Base-by-base conservation (phyloP, 2,888 invertebrate species). In the Zonitis immaculata region DNA sequence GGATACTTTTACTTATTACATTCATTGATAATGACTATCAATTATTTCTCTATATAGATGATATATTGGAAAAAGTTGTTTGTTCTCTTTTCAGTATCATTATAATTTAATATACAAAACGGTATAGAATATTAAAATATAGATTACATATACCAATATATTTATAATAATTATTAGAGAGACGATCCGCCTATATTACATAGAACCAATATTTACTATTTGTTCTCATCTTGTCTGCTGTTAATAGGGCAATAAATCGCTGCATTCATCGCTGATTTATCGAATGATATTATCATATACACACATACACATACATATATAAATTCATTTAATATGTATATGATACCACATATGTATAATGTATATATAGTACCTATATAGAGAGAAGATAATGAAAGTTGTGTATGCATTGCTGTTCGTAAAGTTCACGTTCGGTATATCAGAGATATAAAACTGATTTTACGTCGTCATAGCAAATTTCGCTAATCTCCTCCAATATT, bases 231-330 rank as follows among this genome's bases (percentile, higher is more conserved):
- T 72, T 71, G 67, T 66, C 67, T 64, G 62, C 61, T 60, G 68
- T 65, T 71, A 73, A 72, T 73, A 68, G 71, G 69, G 69, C 68
- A 71, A 72, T 73, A 72, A 72, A 72, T 73, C 69, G 66, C 65
- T 54, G 62, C 64, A 68, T 70, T 71, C 69, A 69, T 68, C 66
- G 67, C 62, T 71, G 72, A 72, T 72, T 72, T 72, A 72, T 71
- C 68, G 68, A 64, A 60, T 64, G 68, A 69, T 69, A 66, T 67
- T 70, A 71, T 69, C 70, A 61, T 61, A 62, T 57, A 56, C 4
- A 39, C n/a, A 39, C n/a, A 39, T 6, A 35, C n/a, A 28, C 28
- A 32, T 32, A 2, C 8, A 27, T 27, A 2, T 28, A 28, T n/a
- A n/a, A 6, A 28, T 27, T 27, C 9, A 27, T 9, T 16, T 35